phyloP scores from a whole-genome alignment of 30 jellyfish, hydroid and myxozoan species.

The Aurelia aurita region DNA sequence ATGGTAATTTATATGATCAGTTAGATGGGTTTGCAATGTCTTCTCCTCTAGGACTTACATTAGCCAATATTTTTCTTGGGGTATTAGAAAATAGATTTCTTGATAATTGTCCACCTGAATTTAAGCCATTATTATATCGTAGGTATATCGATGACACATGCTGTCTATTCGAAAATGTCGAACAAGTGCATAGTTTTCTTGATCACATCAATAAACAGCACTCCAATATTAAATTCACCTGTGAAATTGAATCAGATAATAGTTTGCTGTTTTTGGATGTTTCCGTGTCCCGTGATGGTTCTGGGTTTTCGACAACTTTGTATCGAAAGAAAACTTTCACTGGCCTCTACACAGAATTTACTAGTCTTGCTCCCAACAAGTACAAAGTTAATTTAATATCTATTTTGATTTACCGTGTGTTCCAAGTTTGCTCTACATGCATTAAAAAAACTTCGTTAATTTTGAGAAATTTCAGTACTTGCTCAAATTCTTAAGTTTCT shows the following conservation, averaged over 20 bases:
- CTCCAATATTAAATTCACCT: conserved; percentile 9
- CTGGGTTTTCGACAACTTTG: background rate
- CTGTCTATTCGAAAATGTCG: conserved; percentile 1
- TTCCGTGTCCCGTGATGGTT: background rate
- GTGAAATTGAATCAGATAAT: background rate
- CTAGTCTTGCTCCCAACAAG: too few species aligned
- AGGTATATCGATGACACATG: conserved; percentile 20
- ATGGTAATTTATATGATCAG: background rate
- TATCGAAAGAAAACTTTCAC: background rate
- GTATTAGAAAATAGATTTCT: too few species aligned
- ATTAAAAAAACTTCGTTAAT: too few species aligned
- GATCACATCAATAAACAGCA: conserved; percentile 2
- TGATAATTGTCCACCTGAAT: background rate
- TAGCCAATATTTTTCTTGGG: background rate
- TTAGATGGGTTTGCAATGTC: background rate
- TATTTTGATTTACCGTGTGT: too few species aligned
- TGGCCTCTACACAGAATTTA: background rate
- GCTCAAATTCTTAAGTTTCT: too few species aligned
- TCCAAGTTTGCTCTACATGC: too few species aligned
- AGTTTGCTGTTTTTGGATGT: conserved; percentile 4
- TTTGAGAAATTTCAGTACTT: too few species aligned
- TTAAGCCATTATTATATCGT: conserved; percentile 7
- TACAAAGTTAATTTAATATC: too few species aligned
- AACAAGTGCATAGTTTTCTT: background rate
- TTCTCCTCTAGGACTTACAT: too few species aligned